A percentile compares a stretch with the other conserved stretches of the same genome.
phyloP scores from a whole-genome alignment of 2,113 vertebrate species.

The Suncus etruscus region DNA sequence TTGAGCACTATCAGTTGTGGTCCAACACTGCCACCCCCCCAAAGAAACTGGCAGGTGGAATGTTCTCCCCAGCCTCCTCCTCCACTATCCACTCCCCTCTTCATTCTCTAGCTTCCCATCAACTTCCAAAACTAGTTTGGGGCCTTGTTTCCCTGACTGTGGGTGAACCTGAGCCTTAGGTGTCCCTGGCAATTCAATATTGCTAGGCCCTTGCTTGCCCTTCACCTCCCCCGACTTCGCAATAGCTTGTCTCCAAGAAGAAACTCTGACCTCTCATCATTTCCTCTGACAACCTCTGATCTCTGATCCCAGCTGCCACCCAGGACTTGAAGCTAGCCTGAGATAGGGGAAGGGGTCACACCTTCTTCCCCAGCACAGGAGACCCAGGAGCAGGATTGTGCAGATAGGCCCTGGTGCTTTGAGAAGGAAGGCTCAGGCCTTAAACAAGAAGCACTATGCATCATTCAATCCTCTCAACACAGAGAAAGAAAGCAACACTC shows the following conservation, averaged over 20 bases:
- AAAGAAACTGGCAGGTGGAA: not conserved
- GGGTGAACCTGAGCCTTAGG: too few relatives aligned
- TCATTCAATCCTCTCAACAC: conserved; percentile 48
- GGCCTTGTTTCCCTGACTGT: not conserved
- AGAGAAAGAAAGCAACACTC: conserved; percentile 58
- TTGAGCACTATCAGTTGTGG: too few relatives aligned
- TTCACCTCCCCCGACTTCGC: not conserved
- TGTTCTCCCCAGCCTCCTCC: not conserved
- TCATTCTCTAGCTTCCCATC: not conserved
- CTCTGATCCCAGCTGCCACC: conserved; percentile 59
- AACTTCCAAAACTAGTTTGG: not conserved
- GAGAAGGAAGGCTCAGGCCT: conserved; percentile 52
- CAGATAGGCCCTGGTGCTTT: not conserved
- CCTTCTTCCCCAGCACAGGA: not conserved
- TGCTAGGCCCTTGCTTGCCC: not conserved
- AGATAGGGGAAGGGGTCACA: conserved; percentile 14
- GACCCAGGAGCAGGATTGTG: conserved; percentile 3
- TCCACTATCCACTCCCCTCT: not conserved
- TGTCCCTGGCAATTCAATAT: too few relatives aligned
- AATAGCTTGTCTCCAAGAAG: conserved; percentile 32
- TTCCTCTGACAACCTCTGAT: conserved; percentile 59
- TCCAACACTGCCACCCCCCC: not conserved
- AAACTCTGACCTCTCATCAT: conserved; percentile 59
- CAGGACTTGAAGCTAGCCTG: conserved; percentile 35
- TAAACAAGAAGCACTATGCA: conserved; percentile 66